A percentile compares a stretch with the other conserved stretches of the same genome.
Evolutionary conservation across 2,113 vertebrate genomes (phyloP).

Genomic region (Butorides virescens): DNA sequence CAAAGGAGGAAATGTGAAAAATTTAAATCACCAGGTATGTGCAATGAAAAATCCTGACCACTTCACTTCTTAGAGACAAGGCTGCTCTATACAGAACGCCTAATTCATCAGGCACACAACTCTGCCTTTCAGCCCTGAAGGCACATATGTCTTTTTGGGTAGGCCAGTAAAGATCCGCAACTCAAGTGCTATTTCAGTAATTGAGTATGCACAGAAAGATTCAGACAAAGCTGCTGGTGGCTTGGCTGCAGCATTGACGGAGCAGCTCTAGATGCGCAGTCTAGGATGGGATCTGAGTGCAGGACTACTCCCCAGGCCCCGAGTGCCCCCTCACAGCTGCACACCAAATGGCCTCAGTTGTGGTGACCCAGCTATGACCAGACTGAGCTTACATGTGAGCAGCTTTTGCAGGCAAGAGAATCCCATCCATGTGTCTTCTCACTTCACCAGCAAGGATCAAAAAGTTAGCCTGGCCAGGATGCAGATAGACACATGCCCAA

Average conservation of each 20-base stretch:
- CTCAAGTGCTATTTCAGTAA: not conserved
- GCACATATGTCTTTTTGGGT: not conserved
- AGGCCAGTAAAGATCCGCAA: not conserved
- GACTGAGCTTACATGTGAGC: not conserved
- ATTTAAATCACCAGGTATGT: not conserved
- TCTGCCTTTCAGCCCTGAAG: not conserved
- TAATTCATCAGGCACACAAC: not conserved
- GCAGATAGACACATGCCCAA: not conserved
- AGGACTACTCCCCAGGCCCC: not conserved
- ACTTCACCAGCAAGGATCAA: not conserved
- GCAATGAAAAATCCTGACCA: not conserved
- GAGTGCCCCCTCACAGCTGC: not conserved
- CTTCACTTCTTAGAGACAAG: not conserved
- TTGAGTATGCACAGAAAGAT: not conserved
- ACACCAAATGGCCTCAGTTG: not conserved
- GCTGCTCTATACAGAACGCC: not conserved
- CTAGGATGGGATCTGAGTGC: not conserved
- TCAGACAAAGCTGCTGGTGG: not conserved
- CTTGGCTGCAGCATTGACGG: not conserved
- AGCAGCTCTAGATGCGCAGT: not conserved
- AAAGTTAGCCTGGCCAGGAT: not conserved
- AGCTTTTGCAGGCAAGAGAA: not conserved
- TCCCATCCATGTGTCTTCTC: not conserved
- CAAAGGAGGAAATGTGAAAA: constrained; percentile 28
- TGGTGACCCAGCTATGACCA: not conserved